Evolutionary conservation across 2,113 vertebrate genomes (phyloP).

Genomic region (Neotoma lepida): DNA sequence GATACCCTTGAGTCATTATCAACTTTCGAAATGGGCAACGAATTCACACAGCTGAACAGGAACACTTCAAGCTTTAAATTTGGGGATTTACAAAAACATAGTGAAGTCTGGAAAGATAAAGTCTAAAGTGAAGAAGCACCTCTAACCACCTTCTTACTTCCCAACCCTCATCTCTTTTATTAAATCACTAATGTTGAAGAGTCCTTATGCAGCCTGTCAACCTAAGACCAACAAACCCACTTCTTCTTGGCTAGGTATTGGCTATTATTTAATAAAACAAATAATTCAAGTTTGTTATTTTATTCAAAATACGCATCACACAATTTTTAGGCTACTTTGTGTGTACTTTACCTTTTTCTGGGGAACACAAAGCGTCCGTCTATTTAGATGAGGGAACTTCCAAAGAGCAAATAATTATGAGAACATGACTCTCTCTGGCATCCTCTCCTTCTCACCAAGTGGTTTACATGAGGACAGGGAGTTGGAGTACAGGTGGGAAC

Average conservation of each 20-base stretch:
- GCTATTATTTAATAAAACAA: slow-evolving; percentile 55
- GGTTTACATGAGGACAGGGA: not conserved
- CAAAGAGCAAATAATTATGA: slow-evolving; percentile 54
- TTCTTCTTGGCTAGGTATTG: slow-evolving; percentile 17
- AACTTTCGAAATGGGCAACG: slow-evolving; percentile 79
- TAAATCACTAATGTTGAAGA: not conserved
- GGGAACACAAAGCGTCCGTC: slow-evolving; percentile 22
- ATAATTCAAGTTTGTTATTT: slow-evolving; percentile 25
- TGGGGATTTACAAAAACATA: slow-evolving; percentile 42
- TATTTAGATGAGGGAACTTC: slow-evolving; percentile 65
- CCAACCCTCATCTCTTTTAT: not conserved
- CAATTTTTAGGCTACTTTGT: slow-evolving; percentile 3
- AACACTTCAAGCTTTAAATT: slow-evolving; percentile 67
- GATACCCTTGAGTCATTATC: slow-evolving; percentile 83
- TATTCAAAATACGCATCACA: slow-evolving; percentile 50
- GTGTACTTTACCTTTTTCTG: slow-evolving; percentile 57
- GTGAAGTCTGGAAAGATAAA: slow-evolving; percentile 45
- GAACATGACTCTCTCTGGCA: slow-evolving; percentile 53
- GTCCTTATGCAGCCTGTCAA: not conserved
- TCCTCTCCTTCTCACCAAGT: slow-evolving; percentile 4
- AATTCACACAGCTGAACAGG: slow-evolving; percentile 67
- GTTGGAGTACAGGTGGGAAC: not conserved
- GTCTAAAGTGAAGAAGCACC: slow-evolving; percentile 20
- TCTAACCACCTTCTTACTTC: not conserved
- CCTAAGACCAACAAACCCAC: not conserved